phyloP scores from a whole-genome alignment of 2,888 invertebrate species.

The Ophion obscuratus region DNA sequence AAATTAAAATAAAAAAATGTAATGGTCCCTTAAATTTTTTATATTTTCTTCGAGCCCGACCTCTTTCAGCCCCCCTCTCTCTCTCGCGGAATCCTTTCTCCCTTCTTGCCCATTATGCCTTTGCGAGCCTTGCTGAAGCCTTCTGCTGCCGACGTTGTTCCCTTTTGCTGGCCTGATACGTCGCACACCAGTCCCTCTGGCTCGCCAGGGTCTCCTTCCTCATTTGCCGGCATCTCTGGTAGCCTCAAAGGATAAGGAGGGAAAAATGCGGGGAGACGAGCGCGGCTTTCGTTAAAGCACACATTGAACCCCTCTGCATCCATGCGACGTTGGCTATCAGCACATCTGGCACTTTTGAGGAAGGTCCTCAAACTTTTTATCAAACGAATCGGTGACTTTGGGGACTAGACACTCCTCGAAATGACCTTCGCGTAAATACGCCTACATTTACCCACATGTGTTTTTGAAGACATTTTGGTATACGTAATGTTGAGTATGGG shows the following conservation, averaged over 20 bases:
- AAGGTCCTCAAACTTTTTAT: too few species aligned
- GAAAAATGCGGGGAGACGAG: conserved; percentile 63
- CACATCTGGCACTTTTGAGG: too few species aligned
- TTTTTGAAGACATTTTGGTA: too few species aligned
- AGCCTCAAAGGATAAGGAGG: conserved; percentile 65
- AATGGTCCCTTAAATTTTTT: not conserved
- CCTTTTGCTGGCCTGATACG: conserved; percentile 43
- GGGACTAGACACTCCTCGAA: too few species aligned
- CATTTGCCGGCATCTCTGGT: conserved; percentile 14
- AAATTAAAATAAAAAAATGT: too few species aligned
- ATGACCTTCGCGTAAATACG: too few species aligned
- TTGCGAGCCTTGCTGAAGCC: conserved; percentile 46
- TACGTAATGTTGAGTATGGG: too few species aligned
- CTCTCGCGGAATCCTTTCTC: conserved; percentile 25
- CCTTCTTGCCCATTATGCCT: conserved; percentile 48
- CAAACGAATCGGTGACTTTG: too few species aligned
- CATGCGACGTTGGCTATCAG: conserved; percentile 19
- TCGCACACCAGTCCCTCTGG: not conserved
- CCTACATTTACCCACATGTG: too few species aligned
- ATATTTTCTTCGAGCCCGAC: not conserved
- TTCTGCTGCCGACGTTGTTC: conserved; percentile 35
- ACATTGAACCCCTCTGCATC: conserved; percentile 28
- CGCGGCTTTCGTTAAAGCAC: conserved; percentile 32
- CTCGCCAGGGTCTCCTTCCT: conserved; percentile 1
- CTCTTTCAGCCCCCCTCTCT: not conserved